Base-by-base conservation (phyloP, 2,797 vertebrate species). In the Rhodeus uyekii region DNA sequence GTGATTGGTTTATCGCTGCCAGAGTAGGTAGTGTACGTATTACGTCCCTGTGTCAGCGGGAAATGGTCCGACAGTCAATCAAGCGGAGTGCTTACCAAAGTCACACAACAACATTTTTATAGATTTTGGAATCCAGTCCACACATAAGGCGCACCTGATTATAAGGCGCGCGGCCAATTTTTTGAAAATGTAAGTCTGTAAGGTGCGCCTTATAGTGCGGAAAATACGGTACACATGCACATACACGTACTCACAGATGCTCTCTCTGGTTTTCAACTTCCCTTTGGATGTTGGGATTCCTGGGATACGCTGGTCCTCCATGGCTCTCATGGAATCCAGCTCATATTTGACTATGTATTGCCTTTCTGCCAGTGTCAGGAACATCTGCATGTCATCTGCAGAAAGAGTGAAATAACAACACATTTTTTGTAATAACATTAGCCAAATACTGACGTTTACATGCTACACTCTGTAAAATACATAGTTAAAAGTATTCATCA, bases 291-390 rank as follows among this genome's bases (percentile, higher is more conserved):
- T 90, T 0, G 89, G 44, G 77, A 94, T 86, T 24, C 95, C 95
- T 0, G 95, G 95, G 65, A 96, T 89, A 39, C 87, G 92, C 77
- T 93, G 86, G 68, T 94, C 93, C 79, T 87, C 91, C 80, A 89
- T 84, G 0, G 93, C 93, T 22, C 92, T 88, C 84, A 95, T 75
- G 19, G 91, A 92, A 4, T 95, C 94, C 89, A 96, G 80, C 87
- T 93, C 91, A 29, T 94, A 90, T 89, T 94, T 95, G 67, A 95
- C 87, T 0, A 96, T 92, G 89, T 90, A 94, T 90, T 95, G 95
- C 27, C 92, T 90, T 88, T 96, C 95, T 0, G 95, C 94, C 78
- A 94, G 77, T 0, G 94, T 95, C 87, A 96, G 88, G 86, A 96
- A 95, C 65, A 29, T 85, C 82, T 93, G 90, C 90, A 94, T 92